Base-by-base conservation (phyloP, 2,888 invertebrate genomes). In the Andrena marginata region DNA sequence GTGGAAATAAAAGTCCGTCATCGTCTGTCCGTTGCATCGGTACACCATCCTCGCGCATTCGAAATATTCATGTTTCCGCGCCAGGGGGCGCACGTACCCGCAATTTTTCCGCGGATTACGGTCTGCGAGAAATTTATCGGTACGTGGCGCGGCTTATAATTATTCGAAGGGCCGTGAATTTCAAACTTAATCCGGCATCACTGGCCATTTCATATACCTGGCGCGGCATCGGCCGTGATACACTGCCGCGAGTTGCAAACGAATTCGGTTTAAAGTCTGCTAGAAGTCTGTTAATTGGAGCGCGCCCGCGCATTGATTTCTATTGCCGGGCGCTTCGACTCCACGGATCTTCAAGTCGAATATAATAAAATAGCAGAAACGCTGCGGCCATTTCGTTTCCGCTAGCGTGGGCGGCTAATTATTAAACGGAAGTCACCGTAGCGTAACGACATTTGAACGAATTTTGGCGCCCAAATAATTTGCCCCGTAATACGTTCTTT, bases 401-500 rank as follows among this genome's bases (percentile, higher is more conserved):
- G 42, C 31, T 4, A 10, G 51, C 16, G 23, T 67, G 51, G 67
- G 33, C 62, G 74, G 68, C 54, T 62, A 74, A 67, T 74, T 51
- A 68, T 73, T 78, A 76, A 80, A 70, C 64, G 56, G 42, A 83
- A 72, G 26, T 73, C 64, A 49, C 64, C 60, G 65, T 42, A 51
- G 63, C 77, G 62, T 82, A 65, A 82, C 72, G 68, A 69, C 80
- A 67, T 73, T 77, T 62, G 67, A 77, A 81, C 81, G 79, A 81
- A 83, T 81, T 73, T 70, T 51, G 33, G 13, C 23, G 71, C 42
- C 60, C 75, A 75, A 85, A 75, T 77, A 85, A 87, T 82, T 63
- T 72, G 65, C 72, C 65, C 31, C 56, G 69, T 86, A 76, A 80
- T 76, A 76, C 33, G 76, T 85, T 82, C 86, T 78, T 86, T 75